These are phyloP conservation scores for Myripristis jacobus DNA, from an alignment of 2,797 vertebrate species.

Conservation along the genomic window DNA sequence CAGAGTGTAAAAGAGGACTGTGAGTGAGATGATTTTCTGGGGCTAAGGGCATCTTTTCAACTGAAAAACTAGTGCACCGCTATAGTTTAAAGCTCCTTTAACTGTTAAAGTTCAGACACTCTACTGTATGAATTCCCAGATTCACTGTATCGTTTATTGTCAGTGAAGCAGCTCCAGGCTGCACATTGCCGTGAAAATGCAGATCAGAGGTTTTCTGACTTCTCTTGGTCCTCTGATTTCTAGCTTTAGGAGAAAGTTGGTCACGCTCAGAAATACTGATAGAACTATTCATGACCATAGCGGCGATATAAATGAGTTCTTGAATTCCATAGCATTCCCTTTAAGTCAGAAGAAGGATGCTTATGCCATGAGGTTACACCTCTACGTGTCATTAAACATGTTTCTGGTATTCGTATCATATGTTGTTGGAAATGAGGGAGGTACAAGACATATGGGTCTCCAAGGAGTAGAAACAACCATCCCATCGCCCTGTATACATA, in stretches of 20 bases:
- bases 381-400: slow-evolving; percentile 43
- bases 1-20: slow-evolving; percentile 12
- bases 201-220: slow-evolving; percentile 50
- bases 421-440: slow-evolving; percentile 8
- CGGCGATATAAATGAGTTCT: slow-evolving; percentile 56
- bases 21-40: slow-evolving; percentile 6
- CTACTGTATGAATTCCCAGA: slow-evolving; percentile 27
- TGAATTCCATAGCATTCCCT: slow-evolving; percentile 29
- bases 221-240: slow-evolving; percentile 19
- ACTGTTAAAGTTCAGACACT: slow-evolving; percentile 27
- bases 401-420: slow-evolving; percentile 29
- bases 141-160: slow-evolving; percentile 55
- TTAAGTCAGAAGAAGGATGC: slow-evolving; percentile 56
- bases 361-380: slow-evolving; percentile 32
- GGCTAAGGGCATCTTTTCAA: slow-evolving; percentile 36
- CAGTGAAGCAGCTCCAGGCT: slow-evolving; percentile 60
- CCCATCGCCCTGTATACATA: slow-evolving; percentile 28
- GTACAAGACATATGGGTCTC: slow-evolving; percentile 27
- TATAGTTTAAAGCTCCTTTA: slow-evolving; percentile 28
- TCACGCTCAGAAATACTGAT: slow-evolving; percentile 56
- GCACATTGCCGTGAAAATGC: slow-evolving; percentile 61
- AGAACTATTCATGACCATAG: slow-evolving; percentile 54
- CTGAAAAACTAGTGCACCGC: slow-evolving; percentile 25
- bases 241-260: slow-evolving; percentile 51
- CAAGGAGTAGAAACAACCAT: slow-evolving; percentile 30